Evolutionary conservation across 1,140 invertebrate genomes (phyloP), one percentile per base, ranked within the genome.

Genomic region (Ceratina australensis): DNA sequence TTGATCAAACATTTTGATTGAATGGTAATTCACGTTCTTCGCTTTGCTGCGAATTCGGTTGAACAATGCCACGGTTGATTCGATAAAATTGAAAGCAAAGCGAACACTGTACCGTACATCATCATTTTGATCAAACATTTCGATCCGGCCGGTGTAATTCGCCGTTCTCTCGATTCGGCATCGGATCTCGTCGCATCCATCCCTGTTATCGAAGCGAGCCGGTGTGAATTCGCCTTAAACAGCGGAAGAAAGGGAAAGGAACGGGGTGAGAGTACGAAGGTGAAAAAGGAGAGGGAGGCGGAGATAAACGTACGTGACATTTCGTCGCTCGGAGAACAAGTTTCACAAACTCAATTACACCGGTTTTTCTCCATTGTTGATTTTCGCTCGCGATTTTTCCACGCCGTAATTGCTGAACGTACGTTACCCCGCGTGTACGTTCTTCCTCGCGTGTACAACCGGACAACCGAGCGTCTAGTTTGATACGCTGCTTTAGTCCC

Each of bases 311-410:
- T 73, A 79, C 83, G 75, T 79, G 78, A 72, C 78, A 49, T 71
- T 54, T 79, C 71, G 64, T 73, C 78, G 78, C 56, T 72, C 56
- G 54, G 59, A 56, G 79, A 81, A 79, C 71, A 84, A 85, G 78
- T 84, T 75, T 84, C 74, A 71, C 75, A 81, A 81, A 84, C 83
- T 85, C 83, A 67, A 84, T 85, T 85, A 85, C 75, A 84, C 68
- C 74, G 71, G 75, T 72, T 81, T 84, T 85, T 81, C 79, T 84
- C 72, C 82, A 72, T 81, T 81, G 83, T 84, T 84, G 83, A 85
- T 84, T 84, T 85, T 84, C 72, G 68, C 79, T 78, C 68, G 79
- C 79, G 79, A 85, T 85, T 85, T 85, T 84, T 78, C 78, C 72
- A 52, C 61, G 72, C 61, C 81, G 81, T 82, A 83, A 83, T 83